phyloP scores from a whole-genome alignment of 2,888 invertebrate species.

The Ectobius pallidus region DNA sequence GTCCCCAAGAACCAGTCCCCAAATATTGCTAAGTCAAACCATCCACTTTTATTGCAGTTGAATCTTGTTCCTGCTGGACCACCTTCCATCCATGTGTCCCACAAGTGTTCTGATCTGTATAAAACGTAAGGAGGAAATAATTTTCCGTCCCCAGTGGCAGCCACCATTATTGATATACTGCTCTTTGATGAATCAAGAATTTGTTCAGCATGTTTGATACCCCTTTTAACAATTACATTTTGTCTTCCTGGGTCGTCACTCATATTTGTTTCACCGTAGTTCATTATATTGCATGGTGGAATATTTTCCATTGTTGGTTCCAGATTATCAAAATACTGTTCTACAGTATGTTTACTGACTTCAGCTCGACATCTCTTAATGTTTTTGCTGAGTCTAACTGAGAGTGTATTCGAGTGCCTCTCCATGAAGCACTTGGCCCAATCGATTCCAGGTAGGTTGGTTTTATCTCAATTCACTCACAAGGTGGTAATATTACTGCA shows the following conservation, averaged over 20 bases:
- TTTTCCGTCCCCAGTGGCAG: conserved; percentile 21
- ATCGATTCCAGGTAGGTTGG: no score
- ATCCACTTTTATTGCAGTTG: conserved; percentile 29
- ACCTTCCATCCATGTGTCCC: conserved; percentile 23
- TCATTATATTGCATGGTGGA: conserved; percentile 21
- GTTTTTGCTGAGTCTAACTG: no score
- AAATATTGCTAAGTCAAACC: conserved; percentile 37
- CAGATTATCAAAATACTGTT: no score
- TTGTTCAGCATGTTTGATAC: conserved; percentile 31
- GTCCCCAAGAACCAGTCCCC: conserved; percentile 37
- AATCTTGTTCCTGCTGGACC: conserved; percentile 17
- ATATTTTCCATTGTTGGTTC: no score
- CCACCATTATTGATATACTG: conserved; percentile 29
- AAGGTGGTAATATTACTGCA: no score
- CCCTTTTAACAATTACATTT: conserved; percentile 32
- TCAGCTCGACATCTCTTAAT: no score
- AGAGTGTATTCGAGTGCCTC: no score
- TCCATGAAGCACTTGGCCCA: no score
- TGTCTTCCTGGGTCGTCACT: conserved; percentile 14
- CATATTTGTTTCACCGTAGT: conserved; percentile 33
- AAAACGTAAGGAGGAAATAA: conserved; percentile 5
- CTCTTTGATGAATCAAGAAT: conserved; percentile 28
- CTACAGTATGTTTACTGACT: no score
- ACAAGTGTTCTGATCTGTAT: conserved; percentile 4
- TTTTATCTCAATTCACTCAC: no score